Conservation (phyloP, 2,113 vertebrate species). For the Rhinoderma darwinii region DNA sequence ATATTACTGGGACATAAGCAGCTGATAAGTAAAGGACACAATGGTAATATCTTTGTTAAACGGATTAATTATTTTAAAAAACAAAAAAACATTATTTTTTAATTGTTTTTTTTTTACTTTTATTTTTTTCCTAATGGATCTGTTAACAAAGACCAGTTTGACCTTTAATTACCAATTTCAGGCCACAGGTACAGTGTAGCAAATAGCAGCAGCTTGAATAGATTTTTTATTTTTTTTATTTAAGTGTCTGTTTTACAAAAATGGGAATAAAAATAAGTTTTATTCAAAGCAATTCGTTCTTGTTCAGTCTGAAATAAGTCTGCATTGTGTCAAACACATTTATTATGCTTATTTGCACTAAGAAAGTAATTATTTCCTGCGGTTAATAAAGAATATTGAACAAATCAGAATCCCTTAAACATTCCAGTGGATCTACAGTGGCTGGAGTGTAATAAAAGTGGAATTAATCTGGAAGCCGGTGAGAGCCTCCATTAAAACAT, state of each 20-base stretch:
- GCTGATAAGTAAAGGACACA: no score
- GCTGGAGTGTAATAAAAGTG: conserved; percentile 53
- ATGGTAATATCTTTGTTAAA: no score
- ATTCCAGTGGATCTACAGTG: conserved; percentile 55
- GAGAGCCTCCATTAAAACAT: conserved; percentile 52
- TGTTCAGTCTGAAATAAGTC: conserved; percentile 16
- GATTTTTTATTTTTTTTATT: neutral
- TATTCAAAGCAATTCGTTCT: neutral
- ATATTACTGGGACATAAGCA: no score
- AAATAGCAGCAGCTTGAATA: neutral
- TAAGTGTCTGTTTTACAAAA: neutral
- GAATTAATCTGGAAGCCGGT: conserved; percentile 52
- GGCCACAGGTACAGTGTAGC: neutral
- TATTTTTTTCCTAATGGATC: no score
- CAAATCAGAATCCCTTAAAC: conserved; percentile 32
- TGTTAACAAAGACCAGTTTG: no score
- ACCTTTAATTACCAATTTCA: no score
- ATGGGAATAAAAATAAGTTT: neutral
- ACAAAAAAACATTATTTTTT: no score
- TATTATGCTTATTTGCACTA: conserved; percentile 45
- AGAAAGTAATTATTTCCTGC: conserved; percentile 58
- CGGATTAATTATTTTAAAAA: no score
- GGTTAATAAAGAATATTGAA: conserved; percentile 55
- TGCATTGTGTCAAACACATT: conserved; percentile 36
- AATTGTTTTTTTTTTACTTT: no score